Conservation (phyloP, 2,113 vertebrate genomes). For the Plecturocebus donacophilus region DNA sequence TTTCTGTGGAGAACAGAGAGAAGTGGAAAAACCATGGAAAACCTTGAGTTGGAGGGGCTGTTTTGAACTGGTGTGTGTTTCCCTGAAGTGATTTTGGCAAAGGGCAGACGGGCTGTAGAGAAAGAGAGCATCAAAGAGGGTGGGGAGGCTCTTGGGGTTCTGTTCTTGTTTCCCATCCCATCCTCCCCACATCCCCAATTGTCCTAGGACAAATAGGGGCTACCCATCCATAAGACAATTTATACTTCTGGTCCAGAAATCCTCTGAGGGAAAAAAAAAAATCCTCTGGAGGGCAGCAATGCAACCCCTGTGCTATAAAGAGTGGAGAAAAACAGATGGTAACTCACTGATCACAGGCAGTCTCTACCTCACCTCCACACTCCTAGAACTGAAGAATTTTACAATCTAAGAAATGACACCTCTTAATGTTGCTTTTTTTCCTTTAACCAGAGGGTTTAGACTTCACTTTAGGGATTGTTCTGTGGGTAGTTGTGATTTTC, state of each 20-base stretch:
- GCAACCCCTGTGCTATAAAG: not conserved
- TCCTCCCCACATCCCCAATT: not conserved
- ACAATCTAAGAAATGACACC: not conserved
- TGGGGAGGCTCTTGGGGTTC: not conserved
- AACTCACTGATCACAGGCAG: not conserved
- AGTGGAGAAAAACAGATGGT: not conserved
- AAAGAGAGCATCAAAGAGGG: not conserved
- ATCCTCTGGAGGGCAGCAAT: not conserved
- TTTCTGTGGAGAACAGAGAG: not conserved
- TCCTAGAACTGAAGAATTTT: not conserved
- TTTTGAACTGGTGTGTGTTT: not conserved
- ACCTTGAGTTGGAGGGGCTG: not conserved
- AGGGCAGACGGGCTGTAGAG: not conserved
- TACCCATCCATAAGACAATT: not conserved
- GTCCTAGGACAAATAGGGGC: not conserved
- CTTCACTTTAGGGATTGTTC: not conserved
- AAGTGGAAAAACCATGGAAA: not conserved
- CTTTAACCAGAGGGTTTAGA: not conserved
- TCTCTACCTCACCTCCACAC: not conserved
- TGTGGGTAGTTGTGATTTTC: not conserved
- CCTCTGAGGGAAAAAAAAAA: too few relatives aligned
- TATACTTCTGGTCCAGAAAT: not conserved
- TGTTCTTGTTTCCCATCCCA: not conserved
- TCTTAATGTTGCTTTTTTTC: not conserved
- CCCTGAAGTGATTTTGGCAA: not conserved